Base-by-base conservation (phyloP, 2,797 vertebrate species). In the Manis pentadactyla region DNA sequence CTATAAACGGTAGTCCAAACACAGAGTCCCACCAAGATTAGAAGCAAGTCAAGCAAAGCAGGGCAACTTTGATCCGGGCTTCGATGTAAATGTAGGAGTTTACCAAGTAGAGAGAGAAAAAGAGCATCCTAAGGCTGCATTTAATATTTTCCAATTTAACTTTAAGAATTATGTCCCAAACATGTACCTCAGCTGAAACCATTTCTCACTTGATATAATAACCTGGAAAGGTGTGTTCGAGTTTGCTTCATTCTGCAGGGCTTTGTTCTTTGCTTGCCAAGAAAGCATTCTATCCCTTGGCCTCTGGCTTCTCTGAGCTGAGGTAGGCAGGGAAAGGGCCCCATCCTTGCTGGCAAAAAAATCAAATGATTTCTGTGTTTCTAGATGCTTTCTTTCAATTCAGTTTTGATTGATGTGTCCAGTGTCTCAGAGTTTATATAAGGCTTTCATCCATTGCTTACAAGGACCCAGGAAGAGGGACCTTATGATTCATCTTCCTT, bases 151-250 rank as follows among this genome's bases (percentile, higher is more conserved):
- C 61, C 23, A 39, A 11, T n/a, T 73, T 11, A 49, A 2, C n/a
- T 73, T 57, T 51, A 83, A 87, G 73, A 84, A 57, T 21, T 37
- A 25, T 21, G 31, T 87, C 53, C 82, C 29, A 51, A 25, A 68
- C 31, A 3, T 5, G 1, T 21, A 55, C 15, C 66, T 89, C 69
- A 42, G 74, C 78, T 46, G 46, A 84, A 87, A 87, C 42, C 27
- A 7, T 79, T 73, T 81, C 82, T 88, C 4, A 1, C 69, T 82
- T 81, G 77, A 39, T 86, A 77, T 1, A 73, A 90, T 61, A 42
- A 68, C 91, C 94, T 95, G 82, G 68, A 89, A 95, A 95, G 83
- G 77, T 71, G 86, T 69, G 53, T 57, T 68, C 18, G 57, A 55
- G 21, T 73, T 74, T 74, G 77, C 64, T 73, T 31, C 51, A 5